Percentiles rank a stretch among this genome's conserved stretches.
These are phyloP conservation scores for Cheiracanthium punctorium DNA, from an alignment of 2,888 invertebrate species.

Conservation along the genomic window DNA sequence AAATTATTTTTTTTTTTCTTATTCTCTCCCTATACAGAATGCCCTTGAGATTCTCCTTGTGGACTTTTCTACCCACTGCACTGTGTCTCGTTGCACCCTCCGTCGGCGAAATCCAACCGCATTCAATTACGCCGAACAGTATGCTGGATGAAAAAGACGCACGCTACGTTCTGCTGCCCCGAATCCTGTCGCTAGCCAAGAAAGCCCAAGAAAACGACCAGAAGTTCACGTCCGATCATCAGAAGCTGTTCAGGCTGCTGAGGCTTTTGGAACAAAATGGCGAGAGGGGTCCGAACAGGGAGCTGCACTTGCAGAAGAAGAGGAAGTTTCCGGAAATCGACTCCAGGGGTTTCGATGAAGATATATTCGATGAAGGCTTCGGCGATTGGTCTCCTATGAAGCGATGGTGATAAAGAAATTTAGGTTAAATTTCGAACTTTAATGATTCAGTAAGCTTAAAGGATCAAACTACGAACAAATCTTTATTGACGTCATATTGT, in stretches of 20 bases:
- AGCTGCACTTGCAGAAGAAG: constrained; percentile 31
- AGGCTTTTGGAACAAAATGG: constrained; percentile 1
- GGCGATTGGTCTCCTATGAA: constrained; percentile 73
- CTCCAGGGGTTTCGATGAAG: constrained; percentile 73
- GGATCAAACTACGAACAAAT: constrained; percentile 24
- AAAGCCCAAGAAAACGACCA: constrained; percentile 20
- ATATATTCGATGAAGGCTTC: constrained; percentile 73
- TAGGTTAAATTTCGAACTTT: neutral
- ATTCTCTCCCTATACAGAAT: constrained; percentile 30
- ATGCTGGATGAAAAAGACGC: constrained; percentile 35
- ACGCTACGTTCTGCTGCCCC: neutral
- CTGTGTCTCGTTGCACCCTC: constrained; percentile 59
- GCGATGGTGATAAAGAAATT: constrained; percentile 54
- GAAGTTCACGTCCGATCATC: constrained; percentile 4
- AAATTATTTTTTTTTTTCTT: too few species aligned
- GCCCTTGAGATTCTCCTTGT: constrained; percentile 25
- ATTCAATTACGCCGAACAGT: constrained; percentile 30
- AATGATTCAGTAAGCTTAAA: neutral
- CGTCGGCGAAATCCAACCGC: constrained; percentile 43
- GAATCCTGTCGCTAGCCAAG: constrained; percentile 24
- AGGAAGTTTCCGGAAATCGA: constrained; percentile 73
- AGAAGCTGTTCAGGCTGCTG: constrained; percentile 22
- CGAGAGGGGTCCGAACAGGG: neutral
- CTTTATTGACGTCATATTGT: constrained; percentile 31
- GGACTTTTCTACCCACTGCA: constrained; percentile 43